Evolutionary conservation across 2,888 invertebrate genomes (phyloP).

Genomic region (Orthosia gracilis): DNA sequence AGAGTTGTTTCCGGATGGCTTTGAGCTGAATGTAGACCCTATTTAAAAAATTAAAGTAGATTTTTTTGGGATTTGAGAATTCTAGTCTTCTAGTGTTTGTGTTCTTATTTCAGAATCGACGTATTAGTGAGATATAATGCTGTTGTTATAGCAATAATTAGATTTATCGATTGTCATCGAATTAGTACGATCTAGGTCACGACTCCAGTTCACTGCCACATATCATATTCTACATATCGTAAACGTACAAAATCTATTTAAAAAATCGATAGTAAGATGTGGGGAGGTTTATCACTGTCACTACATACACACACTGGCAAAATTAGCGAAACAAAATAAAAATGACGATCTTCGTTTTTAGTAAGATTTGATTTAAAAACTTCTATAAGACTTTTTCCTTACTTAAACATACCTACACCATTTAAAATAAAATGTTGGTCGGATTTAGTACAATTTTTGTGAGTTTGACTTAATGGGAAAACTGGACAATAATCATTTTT

Average conservation of each 20-base stretch:
- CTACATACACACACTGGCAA: too few relatives aligned
- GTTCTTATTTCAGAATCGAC: constrained; percentile 66
- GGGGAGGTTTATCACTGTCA: too few relatives aligned
- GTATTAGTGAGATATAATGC: constrained; percentile 82
- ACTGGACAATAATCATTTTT: too few relatives aligned
- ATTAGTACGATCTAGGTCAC: constrained; percentile 22
- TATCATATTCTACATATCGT: constrained; percentile 31
- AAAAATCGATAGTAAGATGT: too few relatives aligned
- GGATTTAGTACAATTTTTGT: too few relatives aligned
- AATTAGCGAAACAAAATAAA: too few relatives aligned
- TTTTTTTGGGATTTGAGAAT: constrained; percentile 1
- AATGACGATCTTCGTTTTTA: too few relatives aligned
- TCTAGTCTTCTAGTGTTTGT: constrained; percentile 21
- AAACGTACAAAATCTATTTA: neutral
- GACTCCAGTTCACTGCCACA: neutral
- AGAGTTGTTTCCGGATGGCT: constrained; percentile 95
- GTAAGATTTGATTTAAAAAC: too few relatives aligned
- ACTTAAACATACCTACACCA: too few relatives aligned
- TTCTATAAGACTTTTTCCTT: too few relatives aligned
- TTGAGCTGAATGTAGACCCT: constrained; percentile 69
- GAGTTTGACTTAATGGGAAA: too few relatives aligned
- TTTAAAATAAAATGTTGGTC: too few relatives aligned
- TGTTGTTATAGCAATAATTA: constrained; percentile 80
- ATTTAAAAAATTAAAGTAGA: neutral
- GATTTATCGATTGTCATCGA: constrained; percentile 44